phyloP scores from a whole-genome alignment of 2,113 vertebrate genomes.

The Phrynocephalus versicolor region DNA sequence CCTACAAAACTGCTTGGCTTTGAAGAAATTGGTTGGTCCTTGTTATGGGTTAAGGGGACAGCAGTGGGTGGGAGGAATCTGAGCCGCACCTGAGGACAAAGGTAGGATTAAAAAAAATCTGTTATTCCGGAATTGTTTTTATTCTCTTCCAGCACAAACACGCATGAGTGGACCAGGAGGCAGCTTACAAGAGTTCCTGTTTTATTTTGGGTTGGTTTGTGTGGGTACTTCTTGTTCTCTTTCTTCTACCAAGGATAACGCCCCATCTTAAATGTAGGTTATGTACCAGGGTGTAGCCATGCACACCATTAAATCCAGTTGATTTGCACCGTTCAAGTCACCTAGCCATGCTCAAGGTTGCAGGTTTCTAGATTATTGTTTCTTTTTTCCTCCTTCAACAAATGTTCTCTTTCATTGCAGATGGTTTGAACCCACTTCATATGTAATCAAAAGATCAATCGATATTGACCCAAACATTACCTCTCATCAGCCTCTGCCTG shows the following conservation, averaged over 20 bases:
- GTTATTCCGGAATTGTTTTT: not conserved
- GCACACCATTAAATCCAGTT: not conserved
- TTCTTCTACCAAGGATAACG: not conserved
- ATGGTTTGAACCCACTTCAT: not conserved
- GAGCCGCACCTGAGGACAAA: not conserved
- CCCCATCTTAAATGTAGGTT: not conserved
- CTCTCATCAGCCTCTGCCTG: not conserved
- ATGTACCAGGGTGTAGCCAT: not conserved
- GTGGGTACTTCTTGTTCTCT: not conserved
- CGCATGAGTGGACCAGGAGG: not conserved
- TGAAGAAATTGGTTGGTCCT: slow-evolving; percentile 2
- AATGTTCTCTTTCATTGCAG: slow-evolving; percentile 9
- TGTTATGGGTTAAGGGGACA: not conserved
- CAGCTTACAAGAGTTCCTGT: not conserved
- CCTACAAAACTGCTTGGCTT: not conserved
- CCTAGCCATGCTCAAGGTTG: not conserved
- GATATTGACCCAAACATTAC: not conserved
- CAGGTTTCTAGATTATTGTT: not conserved
- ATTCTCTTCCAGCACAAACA: not conserved
- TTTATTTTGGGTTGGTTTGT: not conserved
- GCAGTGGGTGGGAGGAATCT: not conserved
- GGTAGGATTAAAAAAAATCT: not conserved
- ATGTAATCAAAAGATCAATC: not conserved
- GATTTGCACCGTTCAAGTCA: not conserved
- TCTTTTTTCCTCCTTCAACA: not conserved